Conservation (phyloP, 2,797 vertebrate species). For the Philypnodon macrostomus region DNA sequence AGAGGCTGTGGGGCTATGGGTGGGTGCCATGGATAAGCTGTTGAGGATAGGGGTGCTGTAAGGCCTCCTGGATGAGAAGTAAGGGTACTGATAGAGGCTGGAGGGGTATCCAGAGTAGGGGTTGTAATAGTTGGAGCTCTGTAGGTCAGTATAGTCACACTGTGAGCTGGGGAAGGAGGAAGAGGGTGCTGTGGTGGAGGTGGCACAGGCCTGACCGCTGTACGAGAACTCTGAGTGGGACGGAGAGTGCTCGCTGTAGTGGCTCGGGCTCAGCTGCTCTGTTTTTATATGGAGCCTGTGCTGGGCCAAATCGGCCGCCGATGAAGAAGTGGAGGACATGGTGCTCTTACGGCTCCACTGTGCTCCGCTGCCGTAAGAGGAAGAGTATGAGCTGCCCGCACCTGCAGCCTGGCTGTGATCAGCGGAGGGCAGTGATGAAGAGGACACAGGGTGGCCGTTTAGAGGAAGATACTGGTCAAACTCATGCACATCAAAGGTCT, state of each 20-base stretch:
- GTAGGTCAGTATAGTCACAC: conserved; percentile 96
- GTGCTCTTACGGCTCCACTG: conserved; percentile 87
- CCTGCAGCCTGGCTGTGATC: conserved; percentile 76
- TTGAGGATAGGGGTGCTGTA: conserved; percentile 91
- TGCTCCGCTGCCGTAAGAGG: conserved; percentile 68
- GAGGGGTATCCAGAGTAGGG: conserved; percentile 90
- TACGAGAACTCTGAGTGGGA: conserved; percentile 87
- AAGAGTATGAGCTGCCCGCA: conserved; percentile 71
- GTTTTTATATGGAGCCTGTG: conserved; percentile 94
- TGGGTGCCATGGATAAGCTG: conserved; percentile 85
- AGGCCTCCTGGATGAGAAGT: conserved; percentile 90
- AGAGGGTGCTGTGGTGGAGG: conserved; percentile 70
- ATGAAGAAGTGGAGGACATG: conserved; percentile 63
- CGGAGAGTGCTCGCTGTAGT: conserved; percentile 88
- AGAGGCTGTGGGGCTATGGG: conserved; percentile 86
- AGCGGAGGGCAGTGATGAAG: conserved; percentile 63
- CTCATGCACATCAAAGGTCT: conserved; percentile 94
- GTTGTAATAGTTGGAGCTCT: conserved; percentile 91
- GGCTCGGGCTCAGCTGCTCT: conserved; percentile 92
- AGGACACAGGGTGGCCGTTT: conserved; percentile 78
- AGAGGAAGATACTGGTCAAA: conserved; percentile 97
- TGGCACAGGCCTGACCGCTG: conserved; percentile 80
- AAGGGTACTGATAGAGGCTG: conserved; percentile 92
- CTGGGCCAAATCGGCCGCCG: conserved; percentile 71
- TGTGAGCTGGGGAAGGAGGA: conserved; percentile 86